phyloP scores from a whole-genome alignment of 2,888 invertebrate genomes.

The Caenorhabditis parvicauda region DNA sequence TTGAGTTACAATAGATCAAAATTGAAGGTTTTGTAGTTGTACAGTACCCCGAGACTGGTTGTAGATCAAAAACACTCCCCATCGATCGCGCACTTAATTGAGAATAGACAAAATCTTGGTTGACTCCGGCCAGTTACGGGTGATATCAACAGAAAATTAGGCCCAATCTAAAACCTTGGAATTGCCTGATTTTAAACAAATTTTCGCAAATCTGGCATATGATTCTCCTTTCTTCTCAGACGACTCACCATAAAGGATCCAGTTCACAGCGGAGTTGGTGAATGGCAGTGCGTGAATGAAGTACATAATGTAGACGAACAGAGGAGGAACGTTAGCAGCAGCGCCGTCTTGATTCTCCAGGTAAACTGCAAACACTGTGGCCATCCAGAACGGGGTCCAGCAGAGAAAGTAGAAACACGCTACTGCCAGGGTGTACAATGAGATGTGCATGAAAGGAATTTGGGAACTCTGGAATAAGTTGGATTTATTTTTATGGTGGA shows the following conservation, averaged over 20 bases:
- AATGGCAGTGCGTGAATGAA: constrained; percentile 61
- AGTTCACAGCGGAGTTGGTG: constrained; percentile 59
- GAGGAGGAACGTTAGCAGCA: constrained; percentile 40
- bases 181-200: not conserved
- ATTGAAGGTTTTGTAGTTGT: constrained; percentile 5
- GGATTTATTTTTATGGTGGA: not conserved
- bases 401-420: constrained; percentile 60
- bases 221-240: not conserved
- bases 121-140: not conserved
- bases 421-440: constrained; percentile 58
- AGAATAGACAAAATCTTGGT: no score
- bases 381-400: constrained; percentile 60
- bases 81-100: no score
- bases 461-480: constrained; percentile 47
- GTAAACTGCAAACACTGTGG: constrained; percentile 59
- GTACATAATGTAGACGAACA: constrained; percentile 61
- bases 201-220: not conserved
- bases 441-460: constrained; percentile 58
- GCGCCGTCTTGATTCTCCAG: constrained; percentile 47
- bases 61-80: no score
- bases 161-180: not conserved
- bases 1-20: not conserved
- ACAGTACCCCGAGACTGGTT: no score
- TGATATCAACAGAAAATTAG: no score
- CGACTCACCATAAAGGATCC: constrained; percentile 56